Base-by-base conservation (phyloP, 2,888 invertebrate species). In the Zhuqinia jingwanae region DNA sequence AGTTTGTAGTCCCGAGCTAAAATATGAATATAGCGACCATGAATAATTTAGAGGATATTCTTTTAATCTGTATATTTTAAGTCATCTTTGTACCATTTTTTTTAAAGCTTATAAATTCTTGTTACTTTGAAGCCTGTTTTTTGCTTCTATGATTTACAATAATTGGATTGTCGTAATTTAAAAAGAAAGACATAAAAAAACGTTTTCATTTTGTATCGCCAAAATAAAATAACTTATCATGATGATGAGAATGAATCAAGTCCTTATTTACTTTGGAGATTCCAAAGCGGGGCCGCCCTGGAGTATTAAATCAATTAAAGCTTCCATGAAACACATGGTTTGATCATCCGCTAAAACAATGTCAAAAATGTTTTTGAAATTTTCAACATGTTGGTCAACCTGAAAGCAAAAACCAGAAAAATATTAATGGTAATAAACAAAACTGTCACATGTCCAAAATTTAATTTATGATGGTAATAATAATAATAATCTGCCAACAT, bases 331-430 rank as follows among this genome's bases (percentile, higher is more conserved):
- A 90, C 95, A 93, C 95, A 98, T 95, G 0, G 97, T 96, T 92
- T 97, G 96, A 92, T 98, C 98, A 92, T 97, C 95, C 20, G 96
- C 94, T 45, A 98, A 93, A 0, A 99, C 98, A 89, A 99, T 96
- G 92, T 99, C 98, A 92, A 96, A 99, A 11, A 94, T 94, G 10
- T 96, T 94, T 93, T 96, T 94, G 92, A 96, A 98, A 79, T 94
- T 94, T 0, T 94, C 93, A n/a, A 97, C 93, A 92, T 95, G 95
- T 30, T 94, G 94, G 83, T 95, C 95, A 0, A 94, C 93, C 95
- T 95, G 91, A 80, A 93, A 13, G 15, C 58, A 47, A 17, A 47
- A 82, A 75, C n/a, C n/a, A n/a, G n/a, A n/a, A n/a, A n/a, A n/a
- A n/a, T n/a, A n/a, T n/a, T n/a, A n/a, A n/a, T n/a, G n/a, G n/a